A percentile compares a stretch with the other conserved stretches of the same genome.
Evolutionary conservation across 1,140 invertebrate genomes (phyloP).

Genomic region (Lucilia sericata): DNA sequence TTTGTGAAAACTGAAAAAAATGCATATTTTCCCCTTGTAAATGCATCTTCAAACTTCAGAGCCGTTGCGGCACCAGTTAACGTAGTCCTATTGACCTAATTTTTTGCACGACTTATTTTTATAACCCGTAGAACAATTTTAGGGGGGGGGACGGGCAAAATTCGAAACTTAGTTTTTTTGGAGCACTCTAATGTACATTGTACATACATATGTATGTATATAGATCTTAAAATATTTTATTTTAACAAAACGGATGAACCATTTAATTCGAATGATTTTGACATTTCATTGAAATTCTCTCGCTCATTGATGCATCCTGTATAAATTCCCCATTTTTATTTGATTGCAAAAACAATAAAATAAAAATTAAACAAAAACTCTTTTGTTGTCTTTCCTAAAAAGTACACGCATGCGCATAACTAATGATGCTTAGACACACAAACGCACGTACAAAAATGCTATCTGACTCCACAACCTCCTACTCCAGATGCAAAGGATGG

Average conservation of each 20-base stretch:
- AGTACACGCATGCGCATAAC: conserved; percentile 9
- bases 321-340: neutral
- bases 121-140: too few species aligned
- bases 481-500: neutral
- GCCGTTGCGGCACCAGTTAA: too few species aligned
- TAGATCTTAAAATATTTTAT: neutral
- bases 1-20: too few species aligned
- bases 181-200: too few species aligned
- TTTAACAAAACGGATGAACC: neutral
- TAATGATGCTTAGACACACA: neutral
- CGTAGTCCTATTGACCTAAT: too few species aligned
- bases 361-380: neutral
- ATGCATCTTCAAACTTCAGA: too few species aligned
- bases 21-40: too few species aligned
- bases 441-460: neutral
- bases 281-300: neutral
- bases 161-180: too few species aligned
- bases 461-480: neutral
- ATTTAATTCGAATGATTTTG: conserved; percentile 18
- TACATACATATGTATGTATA: too few species aligned
- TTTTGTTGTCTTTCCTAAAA: conserved; percentile 5
- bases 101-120: too few species aligned
- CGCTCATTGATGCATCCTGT: neutral
- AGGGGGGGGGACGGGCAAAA: too few species aligned
- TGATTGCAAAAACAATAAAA: neutral